Evolutionary conservation across 2,888 invertebrate genomes (phyloP), one percentile per base, ranked within the genome.

Genomic region (Drosophila koepferae): DNA sequence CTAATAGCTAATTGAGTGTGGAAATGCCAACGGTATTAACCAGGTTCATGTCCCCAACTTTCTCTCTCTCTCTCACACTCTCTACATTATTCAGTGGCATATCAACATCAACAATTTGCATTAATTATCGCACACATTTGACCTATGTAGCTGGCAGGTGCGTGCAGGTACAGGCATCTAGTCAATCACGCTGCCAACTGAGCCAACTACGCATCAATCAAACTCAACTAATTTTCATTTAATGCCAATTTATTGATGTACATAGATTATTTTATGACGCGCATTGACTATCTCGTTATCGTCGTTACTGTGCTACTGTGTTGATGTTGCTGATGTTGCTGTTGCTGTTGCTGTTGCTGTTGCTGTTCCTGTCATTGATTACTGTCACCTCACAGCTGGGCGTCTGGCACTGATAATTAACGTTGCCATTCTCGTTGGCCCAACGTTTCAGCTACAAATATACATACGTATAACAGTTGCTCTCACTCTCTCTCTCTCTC

Each of bases 161-260:
- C 18, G 8, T 40, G 40, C 18, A n/a, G n/a, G 34, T 36, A 36
- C 18, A 66, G 58, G 55, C 46, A 59, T 40, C 20, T 4, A 48
- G 82, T 77, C 80, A 80, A 76, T 83, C 74, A 77, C 67, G 83
- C 66, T 68, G 70, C 66, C 70, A 74, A 70, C 63, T 63, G 41
- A 38, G 64, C 58, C 81, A 89, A 81, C 84, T 79, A 36, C 63
- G 65, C 81, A 89, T 89, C 84, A 84, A 89, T 85, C 89, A 89
- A 85, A 72, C 40, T 70, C 63, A 84, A 68, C 81, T 49, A 62
- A 68, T 71, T 74, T 72, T 53, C 78, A 76, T 67, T 73, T 71
- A 72, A 70, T 70, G 71, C 54, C 82, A 60, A 72, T 73, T 73
- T 65, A 84, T 81, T 77, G 71, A 77, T 74, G 70, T 59, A 63